A percentile compares a stretch with the other conserved stretches of the same genome.
Conservation (phyloP, 2,797 vertebrate species). For the Clarias laeviceps region DNA sequence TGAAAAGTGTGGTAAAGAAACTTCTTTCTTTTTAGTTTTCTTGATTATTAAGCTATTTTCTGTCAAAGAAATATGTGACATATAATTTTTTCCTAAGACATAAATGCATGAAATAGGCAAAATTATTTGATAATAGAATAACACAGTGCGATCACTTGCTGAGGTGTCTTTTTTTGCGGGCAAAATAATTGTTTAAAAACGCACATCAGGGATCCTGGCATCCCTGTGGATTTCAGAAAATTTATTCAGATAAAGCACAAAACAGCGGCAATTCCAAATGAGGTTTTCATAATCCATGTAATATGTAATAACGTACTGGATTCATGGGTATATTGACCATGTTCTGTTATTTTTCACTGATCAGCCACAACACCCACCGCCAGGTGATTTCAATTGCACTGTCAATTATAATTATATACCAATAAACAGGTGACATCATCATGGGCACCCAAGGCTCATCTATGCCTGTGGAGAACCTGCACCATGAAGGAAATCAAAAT, state of each 20-base stretch:
- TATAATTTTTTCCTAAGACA: background rate
- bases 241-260: background rate
- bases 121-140: background rate
- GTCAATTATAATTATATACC: no score
- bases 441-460: no score
- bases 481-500: no score
- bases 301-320: no score
- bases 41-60: background rate
- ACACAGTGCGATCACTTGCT: background rate
- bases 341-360: no score
- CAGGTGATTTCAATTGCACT: no score
- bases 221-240: background rate
- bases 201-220: background rate
- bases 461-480: no score
- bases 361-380: no score
- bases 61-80: background rate
- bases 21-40: background rate
- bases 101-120: background rate
- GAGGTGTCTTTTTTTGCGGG: background rate
- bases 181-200: background rate
- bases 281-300: background rate
- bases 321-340: background rate
- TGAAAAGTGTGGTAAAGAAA: background rate
- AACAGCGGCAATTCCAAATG: no score
- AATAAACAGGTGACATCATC: no score